Evolutionary conservation across 37 sponge, comb jelly and placozoan genomes (phyloP).

Genomic region (Haliclona indistincta): DNA sequence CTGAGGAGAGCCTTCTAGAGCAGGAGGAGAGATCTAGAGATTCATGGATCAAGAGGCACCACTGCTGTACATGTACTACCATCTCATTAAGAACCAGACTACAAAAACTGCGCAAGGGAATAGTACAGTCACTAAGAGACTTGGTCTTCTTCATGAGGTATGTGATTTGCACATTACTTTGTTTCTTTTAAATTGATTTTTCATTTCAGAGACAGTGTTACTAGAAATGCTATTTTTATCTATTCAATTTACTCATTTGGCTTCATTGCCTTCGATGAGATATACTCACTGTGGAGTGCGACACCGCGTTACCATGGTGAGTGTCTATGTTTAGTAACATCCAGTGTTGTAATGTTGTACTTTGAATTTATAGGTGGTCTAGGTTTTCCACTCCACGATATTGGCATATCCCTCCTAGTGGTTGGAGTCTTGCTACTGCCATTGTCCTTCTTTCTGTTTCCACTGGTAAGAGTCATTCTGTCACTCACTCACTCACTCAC

Average conservation of each 20-base stretch:
- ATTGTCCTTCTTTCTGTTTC: slow-evolving; percentile 35
- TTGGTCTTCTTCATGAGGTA: slow-evolving; percentile 43
- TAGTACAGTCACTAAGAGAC: slow-evolving; percentile 14
- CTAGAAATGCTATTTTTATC: slow-evolving; percentile 22
- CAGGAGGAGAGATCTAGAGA: too few relatives aligned
- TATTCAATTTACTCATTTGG: slow-evolving; percentile 64
- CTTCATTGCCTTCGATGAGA: slow-evolving; percentile 72
- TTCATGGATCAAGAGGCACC: too few relatives aligned
- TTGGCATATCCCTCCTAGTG: slow-evolving; percentile 57
- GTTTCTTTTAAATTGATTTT: not conserved
- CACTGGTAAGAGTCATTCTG: slow-evolving; percentile 46
- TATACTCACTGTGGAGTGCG: slow-evolving; percentile 57
- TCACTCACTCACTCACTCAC: too few relatives aligned
- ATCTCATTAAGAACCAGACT: too few relatives aligned
- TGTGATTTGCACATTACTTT: slow-evolving; percentile 4
- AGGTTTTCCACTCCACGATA: slow-evolving; percentile 55
- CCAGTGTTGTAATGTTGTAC: too few relatives aligned
- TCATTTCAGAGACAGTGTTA: slow-evolving; percentile 24
- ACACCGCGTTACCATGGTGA: slow-evolving; percentile 50
- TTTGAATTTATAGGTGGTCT: slow-evolving; percentile 62
- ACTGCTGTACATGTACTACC: too few relatives aligned
- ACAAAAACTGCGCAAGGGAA: too few relatives aligned
- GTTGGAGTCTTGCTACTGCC: slow-evolving; percentile 53
- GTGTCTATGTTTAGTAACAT: too few relatives aligned
- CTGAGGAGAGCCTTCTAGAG: too few relatives aligned